A percentile compares a stretch with the other conserved stretches of the same genome.
These are phyloP conservation scores for Gavialis gangeticus DNA, from an alignment of 2,113 vertebrate genomes.

Conservation along the genomic window DNA sequence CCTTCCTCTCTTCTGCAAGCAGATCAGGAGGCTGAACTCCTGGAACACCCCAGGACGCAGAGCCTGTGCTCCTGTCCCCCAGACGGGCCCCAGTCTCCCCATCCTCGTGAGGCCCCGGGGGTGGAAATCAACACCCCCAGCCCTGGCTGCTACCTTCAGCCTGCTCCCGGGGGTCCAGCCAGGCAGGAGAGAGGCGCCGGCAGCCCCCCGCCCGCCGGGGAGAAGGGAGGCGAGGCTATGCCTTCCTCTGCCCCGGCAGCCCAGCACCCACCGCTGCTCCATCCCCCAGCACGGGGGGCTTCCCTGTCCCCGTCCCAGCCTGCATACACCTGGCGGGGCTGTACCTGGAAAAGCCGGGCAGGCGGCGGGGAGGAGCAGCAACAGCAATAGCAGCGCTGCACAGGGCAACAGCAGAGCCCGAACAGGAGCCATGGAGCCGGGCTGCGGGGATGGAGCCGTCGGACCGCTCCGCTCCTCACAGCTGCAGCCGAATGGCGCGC, in stretches of 20 bases:
- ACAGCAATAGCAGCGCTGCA: constrained; percentile 59
- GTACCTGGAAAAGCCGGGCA: constrained; percentile 71
- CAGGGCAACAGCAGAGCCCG: constrained; percentile 28
- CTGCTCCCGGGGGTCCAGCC: background rate
- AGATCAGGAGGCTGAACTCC: too few relatives aligned
- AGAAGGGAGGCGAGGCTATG: too few relatives aligned
- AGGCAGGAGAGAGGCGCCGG: too few relatives aligned
- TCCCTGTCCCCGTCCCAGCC: background rate
- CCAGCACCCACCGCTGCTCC: too few relatives aligned
- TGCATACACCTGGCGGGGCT: background rate
- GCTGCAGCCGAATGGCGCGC: background rate
- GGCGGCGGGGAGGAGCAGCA: constrained; percentile 49
- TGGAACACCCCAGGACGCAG: background rate
- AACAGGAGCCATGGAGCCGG: constrained; percentile 63
- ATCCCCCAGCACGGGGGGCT: background rate
- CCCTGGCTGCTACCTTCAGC: too few relatives aligned
- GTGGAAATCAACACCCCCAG: too few relatives aligned
- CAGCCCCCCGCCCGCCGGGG: too few relatives aligned
- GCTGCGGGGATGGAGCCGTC: background rate
- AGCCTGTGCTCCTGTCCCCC: background rate
- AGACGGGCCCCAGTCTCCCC: background rate
- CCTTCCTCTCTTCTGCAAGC: too few relatives aligned
- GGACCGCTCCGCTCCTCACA: background rate
- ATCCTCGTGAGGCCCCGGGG: too few relatives aligned
- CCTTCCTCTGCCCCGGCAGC: too few relatives aligned